These are phyloP conservation scores for Vanessa cardui DNA, from an alignment of 2,888 invertebrate species.

Conservation along the genomic window DNA sequence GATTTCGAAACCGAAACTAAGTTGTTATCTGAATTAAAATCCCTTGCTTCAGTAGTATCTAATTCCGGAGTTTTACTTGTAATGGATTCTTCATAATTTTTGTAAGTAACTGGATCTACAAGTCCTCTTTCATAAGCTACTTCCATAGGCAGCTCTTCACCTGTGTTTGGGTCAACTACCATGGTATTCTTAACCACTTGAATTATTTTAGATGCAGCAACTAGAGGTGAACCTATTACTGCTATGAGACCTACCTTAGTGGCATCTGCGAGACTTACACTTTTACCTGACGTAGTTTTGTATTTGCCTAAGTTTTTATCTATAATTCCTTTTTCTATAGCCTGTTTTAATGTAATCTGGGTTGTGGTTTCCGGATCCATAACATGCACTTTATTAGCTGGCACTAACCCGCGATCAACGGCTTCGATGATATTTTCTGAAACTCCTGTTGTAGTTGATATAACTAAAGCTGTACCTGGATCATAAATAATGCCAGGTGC, in stretches of 20 bases:
- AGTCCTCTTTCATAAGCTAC: constrained; percentile 84
- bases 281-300: constrained; percentile 85
- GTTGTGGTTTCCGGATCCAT: constrained; percentile 87
- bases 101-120: constrained; percentile 81
- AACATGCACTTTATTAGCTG: constrained; percentile 86
- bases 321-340: constrained; percentile 88
- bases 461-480: constrained; percentile 88
- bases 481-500: constrained; percentile 89
- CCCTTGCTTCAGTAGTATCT: constrained; percentile 38
- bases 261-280: constrained; percentile 87
- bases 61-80: constrained; percentile 55
- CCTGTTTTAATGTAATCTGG: constrained; percentile 87
- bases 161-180: constrained; percentile 90
- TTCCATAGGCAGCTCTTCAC: constrained; percentile 88
- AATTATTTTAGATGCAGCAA: constrained; percentile 87
- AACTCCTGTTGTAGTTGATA: constrained; percentile 87
- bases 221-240: constrained; percentile 89
- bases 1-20: constrained; percentile 14
- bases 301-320: constrained; percentile 88
- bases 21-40: constrained; percentile 11
- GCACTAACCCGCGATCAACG: constrained; percentile 88
- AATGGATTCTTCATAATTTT: constrained; percentile 73
- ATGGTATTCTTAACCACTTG: constrained; percentile 85
- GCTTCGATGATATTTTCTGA: constrained; percentile 89
- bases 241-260: constrained; percentile 89